Conservation (phyloP, 2,888 invertebrate species). For the Patella caerulea region DNA sequence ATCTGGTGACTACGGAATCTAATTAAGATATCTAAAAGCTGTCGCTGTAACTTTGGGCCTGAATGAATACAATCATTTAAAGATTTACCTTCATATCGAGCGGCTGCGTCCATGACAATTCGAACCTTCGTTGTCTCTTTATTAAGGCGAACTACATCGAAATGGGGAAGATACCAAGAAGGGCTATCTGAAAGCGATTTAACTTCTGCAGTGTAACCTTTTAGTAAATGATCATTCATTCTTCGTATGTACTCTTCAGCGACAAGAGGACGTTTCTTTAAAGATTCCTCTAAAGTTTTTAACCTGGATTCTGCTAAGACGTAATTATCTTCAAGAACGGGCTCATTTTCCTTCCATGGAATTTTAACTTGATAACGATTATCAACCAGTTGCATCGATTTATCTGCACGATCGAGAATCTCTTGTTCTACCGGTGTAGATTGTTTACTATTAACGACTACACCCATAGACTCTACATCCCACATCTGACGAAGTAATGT, state of each 20-base stretch:
- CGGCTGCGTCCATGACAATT: neutral
- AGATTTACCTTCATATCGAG: neutral
- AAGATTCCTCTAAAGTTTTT: neutral
- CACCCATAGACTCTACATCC: neutral
- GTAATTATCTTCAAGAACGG: neutral
- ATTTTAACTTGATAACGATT: neutral
- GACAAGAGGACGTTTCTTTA: neutral
- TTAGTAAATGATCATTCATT: neutral
- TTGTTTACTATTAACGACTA: neutral
- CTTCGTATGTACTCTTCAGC: neutral
- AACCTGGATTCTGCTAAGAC: neutral
- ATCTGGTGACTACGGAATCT: neutral
- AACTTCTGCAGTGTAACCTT: neutral
- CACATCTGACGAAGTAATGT: neutral
- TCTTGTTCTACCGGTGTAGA: neutral
- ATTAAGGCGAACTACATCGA: neutral
- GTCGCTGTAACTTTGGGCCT: neutral
- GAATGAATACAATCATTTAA: neutral
- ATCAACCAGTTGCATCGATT: neutral
- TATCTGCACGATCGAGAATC: neutral
- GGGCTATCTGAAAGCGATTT: neutral
- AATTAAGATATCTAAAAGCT: neutral
- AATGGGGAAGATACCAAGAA: neutral
- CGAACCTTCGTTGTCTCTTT: conserved; percentile 1
- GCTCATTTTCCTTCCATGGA: neutral